These are phyloP conservation scores for Sus scrofa DNA, from an alignment of 2,113 vertebrate species.

Conservation along the genomic window DNA sequence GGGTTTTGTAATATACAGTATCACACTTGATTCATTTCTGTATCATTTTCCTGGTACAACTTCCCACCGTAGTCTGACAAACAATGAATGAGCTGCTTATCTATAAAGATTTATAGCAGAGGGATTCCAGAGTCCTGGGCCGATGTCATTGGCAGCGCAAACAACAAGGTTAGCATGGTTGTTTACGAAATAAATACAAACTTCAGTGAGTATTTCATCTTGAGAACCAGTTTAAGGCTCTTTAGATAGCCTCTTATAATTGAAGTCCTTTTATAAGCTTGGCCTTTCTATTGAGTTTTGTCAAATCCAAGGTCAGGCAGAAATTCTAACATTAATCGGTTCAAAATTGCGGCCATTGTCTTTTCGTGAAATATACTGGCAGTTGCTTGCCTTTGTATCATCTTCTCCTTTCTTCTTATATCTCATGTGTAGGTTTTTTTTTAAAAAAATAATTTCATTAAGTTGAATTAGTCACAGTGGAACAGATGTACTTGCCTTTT, in stretches of 20 bases:
- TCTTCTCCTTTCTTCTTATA: conserved; percentile 67
- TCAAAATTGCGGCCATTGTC: conserved; percentile 81
- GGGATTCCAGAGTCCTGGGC: conserved; percentile 86
- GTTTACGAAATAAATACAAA: conserved; percentile 89
- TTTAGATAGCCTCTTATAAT: conserved; percentile 89
- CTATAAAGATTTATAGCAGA: conserved; percentile 89
- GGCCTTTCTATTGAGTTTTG: conserved; percentile 84
- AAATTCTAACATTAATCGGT: conserved; percentile 84
- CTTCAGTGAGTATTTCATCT: conserved; percentile 90
- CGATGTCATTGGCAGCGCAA: conserved; percentile 89
- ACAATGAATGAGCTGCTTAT: conserved; percentile 89
- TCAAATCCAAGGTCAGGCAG: conserved; percentile 89
- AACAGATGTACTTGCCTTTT: conserved; percentile 83
- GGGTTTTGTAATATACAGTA: conserved; percentile 70
- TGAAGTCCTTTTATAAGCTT: conserved; percentile 86
- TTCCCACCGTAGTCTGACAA: conserved; percentile 85
- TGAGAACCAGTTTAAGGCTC: conserved; percentile 87
- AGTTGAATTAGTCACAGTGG: conserved; percentile 84
- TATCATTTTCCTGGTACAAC: conserved; percentile 86
- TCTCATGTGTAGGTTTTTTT: conserved; percentile 39
- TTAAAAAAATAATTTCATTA: conserved; percentile 60
- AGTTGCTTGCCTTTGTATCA: conserved; percentile 58
- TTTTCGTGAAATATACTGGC: conserved; percentile 76
- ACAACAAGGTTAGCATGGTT: conserved; percentile 90
- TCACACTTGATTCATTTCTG: conserved; percentile 84